These are phyloP conservation scores for Cyprinodon brontotheroides DNA, from an alignment of 2,113 vertebrate genomes.

Conservation along the genomic window DNA sequence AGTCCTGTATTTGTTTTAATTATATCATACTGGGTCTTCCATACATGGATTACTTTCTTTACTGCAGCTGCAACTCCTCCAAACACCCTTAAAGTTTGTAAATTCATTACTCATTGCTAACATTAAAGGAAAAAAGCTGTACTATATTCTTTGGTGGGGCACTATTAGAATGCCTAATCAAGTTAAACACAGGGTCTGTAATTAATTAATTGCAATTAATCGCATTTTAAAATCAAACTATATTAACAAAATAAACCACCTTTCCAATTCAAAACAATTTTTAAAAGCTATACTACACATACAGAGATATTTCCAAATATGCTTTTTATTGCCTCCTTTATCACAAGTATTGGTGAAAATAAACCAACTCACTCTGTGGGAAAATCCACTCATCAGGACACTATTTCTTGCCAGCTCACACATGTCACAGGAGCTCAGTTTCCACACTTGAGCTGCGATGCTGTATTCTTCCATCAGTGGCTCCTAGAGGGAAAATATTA, in stretches of 20 bases:
- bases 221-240: too few relatives aligned
- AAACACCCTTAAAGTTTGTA: too few relatives aligned
- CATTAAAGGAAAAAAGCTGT: background rate
- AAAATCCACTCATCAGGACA: constrained; percentile 98
- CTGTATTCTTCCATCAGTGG: constrained; percentile 99
- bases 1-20: too few relatives aligned
- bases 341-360: background rate
- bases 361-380: constrained; percentile 85
- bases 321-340: background rate
- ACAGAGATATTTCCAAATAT: background rate
- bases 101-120: background rate
- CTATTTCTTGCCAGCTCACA: constrained; percentile 97
- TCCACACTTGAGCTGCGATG: constrained; percentile 97
- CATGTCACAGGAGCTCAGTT: constrained; percentile 98
- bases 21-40: too few relatives aligned
- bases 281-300: background rate
- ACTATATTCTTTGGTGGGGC: too few relatives aligned
- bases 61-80: too few relatives aligned
- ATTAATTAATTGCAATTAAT: too few relatives aligned
- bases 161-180: too few relatives aligned
- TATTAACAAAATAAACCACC: too few relatives aligned
- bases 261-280: too few relatives aligned
- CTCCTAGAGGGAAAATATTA: constrained; percentile 78
- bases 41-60: too few relatives aligned
- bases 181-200: too few relatives aligned